phyloP scores from a whole-genome alignment of 2,888 invertebrate species.

The Orchestes rusci region DNA sequence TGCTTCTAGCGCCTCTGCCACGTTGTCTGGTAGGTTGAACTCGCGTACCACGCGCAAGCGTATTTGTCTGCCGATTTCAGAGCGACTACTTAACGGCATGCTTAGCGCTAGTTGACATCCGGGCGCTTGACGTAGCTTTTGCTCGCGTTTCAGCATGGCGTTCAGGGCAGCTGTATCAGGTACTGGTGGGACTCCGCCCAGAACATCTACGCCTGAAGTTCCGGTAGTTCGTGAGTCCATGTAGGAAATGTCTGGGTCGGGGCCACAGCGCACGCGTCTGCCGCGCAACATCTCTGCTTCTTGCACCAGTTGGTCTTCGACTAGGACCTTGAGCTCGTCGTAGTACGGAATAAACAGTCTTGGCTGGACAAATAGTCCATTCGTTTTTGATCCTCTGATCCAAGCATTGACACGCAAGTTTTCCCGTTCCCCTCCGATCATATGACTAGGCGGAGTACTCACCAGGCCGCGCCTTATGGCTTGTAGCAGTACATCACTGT shows the following conservation, averaged over 20 bases:
- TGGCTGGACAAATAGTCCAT: conserved; percentile 73
- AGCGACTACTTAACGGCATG: conserved; percentile 67
- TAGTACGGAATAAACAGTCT: conserved; percentile 91
- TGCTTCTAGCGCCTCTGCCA: conserved; percentile 63
- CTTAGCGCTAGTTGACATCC: conserved; percentile 72
- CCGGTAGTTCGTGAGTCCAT: conserved; percentile 53
- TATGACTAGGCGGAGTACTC: conserved; percentile 75
- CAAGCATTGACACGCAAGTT: conserved; percentile 67
- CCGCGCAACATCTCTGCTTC: conserved; percentile 50
- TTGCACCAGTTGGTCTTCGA: conserved; percentile 78
- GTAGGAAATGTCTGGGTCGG: conserved; percentile 86
- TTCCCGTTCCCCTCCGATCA: conserved; percentile 69
- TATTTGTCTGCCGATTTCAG: conserved; percentile 69
- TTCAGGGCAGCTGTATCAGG: conserved; percentile 70
- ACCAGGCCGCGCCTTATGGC: conserved; percentile 65
- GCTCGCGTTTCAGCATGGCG: conserved; percentile 77
- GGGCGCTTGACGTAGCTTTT: conserved; percentile 72
- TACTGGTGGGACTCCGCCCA: conserved; percentile 62
- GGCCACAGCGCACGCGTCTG: conserved; percentile 54
- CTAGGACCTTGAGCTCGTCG: conserved; percentile 84
- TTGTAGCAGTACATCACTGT: conserved; percentile 69
- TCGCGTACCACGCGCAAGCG: conserved; percentile 88
- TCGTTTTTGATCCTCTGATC: conserved; percentile 68
- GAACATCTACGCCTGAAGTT: conserved; percentile 55
- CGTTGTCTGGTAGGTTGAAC: conserved; percentile 86